Base-by-base conservation (phyloP, 2,797 vertebrate species). In the Darevskia mixta region DNA sequence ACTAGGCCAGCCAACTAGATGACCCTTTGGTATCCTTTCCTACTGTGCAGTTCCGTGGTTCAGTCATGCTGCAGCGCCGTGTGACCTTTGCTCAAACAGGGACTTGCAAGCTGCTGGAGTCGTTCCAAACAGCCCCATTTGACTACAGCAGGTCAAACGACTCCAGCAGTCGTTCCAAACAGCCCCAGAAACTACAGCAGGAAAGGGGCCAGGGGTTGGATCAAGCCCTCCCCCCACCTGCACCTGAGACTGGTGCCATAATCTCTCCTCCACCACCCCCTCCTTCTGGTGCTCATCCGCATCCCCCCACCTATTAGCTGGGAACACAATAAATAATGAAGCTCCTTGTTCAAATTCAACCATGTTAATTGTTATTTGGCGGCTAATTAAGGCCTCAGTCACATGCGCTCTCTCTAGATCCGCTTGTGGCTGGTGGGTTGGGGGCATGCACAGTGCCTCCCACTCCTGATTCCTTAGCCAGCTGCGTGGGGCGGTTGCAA, bases 221-320 rank as follows among this genome's bases (percentile, higher is more conserved):
- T 8, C 7, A 0, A 75, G 35, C 15, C 27, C 58, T 4, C 32
- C 5, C 29, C 29, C 11, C 20, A 41, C 41, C 0, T 3, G 3
- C 20, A 3, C 35, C 9, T 8, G 32, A 6, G 35, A 25, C 66
- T n/a, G 32, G 11, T 2, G 4, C 76, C 7, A 35, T 32, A 5
- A n/a, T 29, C 27, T 71, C 88, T 38, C 79, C 6, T 83, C 75
- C 32, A 2, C 15, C n/a, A 7, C 4, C 27, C 3, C 1, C 23
- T 8, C 9, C 78, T 83, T 5, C 67, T 17, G 0, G 4, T 25
- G 10, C 75, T 43, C 4, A 7, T 49, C 77, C 25, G 45, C 0
- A 0, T 0, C 0, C 64, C 67, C 8, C 2, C 66, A 11, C 18
- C n/a, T 0, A 0, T 80, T n/a, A 11, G 35, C 75, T 61, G 64